Conservation (phyloP, 2,113 vertebrate species). For the Scytalopus superciliaris region DNA sequence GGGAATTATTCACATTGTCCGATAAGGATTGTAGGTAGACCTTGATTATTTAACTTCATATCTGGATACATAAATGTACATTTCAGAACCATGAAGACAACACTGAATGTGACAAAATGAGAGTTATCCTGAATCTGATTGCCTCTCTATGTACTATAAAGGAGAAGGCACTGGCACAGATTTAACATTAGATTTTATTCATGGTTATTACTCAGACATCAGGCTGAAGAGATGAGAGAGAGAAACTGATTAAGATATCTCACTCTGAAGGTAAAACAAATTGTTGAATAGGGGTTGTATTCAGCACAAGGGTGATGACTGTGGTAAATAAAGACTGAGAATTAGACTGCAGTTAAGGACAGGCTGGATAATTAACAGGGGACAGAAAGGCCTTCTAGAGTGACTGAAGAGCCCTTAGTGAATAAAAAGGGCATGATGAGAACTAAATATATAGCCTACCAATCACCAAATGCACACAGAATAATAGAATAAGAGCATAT, state of each 20-base stretch:
- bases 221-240: neutral
- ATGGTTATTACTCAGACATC: neutral
- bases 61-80: neutral
- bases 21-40: neutral
- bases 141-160: neutral
- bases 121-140: neutral
- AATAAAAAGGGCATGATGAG: neutral
- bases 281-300: neutral
- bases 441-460: neutral
- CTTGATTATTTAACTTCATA: neutral
- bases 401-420: neutral
- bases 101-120: neutral
- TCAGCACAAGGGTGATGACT: neutral
- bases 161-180: neutral
- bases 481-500: neutral
- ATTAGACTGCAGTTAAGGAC: neutral
- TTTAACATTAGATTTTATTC: neutral
- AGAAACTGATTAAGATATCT: neutral
- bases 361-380: neutral
- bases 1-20: neutral
- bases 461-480: neutral
- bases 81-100: neutral
- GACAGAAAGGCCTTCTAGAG: neutral
- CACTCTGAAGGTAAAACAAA: neutral
- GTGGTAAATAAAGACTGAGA: neutral